These are phyloP conservation scores for Sarcophaga rosellei DNA, from an alignment of 2,888 invertebrate species.

Conservation along the genomic window DNA sequence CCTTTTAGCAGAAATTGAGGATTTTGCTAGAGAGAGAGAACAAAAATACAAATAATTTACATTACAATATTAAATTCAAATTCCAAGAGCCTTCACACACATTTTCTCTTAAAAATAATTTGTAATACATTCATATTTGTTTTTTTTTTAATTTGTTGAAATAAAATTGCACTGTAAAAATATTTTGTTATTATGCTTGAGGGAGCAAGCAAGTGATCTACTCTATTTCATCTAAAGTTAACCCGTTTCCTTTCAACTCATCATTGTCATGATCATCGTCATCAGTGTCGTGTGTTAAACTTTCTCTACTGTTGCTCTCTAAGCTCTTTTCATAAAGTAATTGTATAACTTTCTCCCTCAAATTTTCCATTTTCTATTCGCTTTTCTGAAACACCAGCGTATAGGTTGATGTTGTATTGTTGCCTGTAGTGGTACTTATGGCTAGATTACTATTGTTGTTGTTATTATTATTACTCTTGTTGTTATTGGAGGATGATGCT, in stretches of 20 bases:
- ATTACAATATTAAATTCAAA: no score
- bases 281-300: neutral
- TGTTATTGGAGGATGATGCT: conserved; percentile 16
- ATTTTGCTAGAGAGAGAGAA: no score
- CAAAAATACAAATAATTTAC: no score
- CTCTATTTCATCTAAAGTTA: neutral
- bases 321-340: conserved; percentile 58
- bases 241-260: neutral
- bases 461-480: conserved; percentile 1
- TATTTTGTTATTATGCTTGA: conserved; percentile 15
- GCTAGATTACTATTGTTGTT: neutral
- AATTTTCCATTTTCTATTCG: conserved; percentile 72
- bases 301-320: conserved; percentile 35
- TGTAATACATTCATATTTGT: neutral
- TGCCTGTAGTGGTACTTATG: conserved; percentile 21
- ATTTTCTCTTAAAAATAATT: neutral
- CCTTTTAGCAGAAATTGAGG: no score
- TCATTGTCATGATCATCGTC: neutral
- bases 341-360: conserved; percentile 67
- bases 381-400: conserved; percentile 78
- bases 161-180: conserved; percentile 45
- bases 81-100: neutral
- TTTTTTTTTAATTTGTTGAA: neutral
- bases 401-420: conserved; percentile 67
- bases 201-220: conserved; percentile 34